A percentile compares a stretch with the other conserved stretches of the same genome.
These are phyloP conservation scores for Cantharis rufa DNA, from an alignment of 2,888 invertebrate species.

Conservation along the genomic window DNA sequence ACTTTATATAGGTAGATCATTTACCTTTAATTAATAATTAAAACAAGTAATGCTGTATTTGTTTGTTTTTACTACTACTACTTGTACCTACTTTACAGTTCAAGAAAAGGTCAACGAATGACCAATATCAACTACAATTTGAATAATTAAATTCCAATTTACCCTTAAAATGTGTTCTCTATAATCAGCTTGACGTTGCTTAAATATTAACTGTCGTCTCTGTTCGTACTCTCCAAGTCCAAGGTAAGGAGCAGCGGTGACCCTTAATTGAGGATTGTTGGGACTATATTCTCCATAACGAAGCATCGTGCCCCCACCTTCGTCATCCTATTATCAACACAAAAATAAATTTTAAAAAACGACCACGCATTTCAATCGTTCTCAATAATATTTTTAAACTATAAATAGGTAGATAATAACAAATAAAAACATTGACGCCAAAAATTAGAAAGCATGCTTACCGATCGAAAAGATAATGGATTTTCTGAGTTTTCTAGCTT, in stretches of 20 bases:
- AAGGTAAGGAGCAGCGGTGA: slow-evolving; percentile 60
- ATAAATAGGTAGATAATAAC: neutral
- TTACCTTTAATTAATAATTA: neutral
- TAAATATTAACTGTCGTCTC: slow-evolving; percentile 58
- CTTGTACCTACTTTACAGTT: neutral
- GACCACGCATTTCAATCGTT: neutral
- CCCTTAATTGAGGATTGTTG: slow-evolving; percentile 62
- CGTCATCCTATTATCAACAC: slow-evolving; percentile 42
- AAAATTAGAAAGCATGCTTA: slow-evolving; percentile 47
- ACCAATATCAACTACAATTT: neutral
- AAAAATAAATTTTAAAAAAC: slow-evolving; percentile 6
- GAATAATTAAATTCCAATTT: slow-evolving; percentile 9
- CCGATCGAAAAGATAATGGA: slow-evolving; percentile 50
- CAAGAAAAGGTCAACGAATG: neutral
- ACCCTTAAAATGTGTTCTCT: slow-evolving; percentile 63
- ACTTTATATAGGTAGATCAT: neutral
- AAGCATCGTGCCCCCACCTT: slow-evolving; percentile 55
- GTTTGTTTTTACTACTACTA: neutral
- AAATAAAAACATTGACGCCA: slow-evolving; percentile 6
- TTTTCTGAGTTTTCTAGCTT: slow-evolving; percentile 45
- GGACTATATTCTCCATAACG: slow-evolving; percentile 67
- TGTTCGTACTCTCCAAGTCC: slow-evolving; percentile 66
- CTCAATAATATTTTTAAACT: neutral
- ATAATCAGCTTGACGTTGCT: slow-evolving; percentile 61
- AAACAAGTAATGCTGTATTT: neutral